phyloP scores from a whole-genome alignment of 2,113 vertebrate species.

The Leptobrachium ailaonicum region DNA sequence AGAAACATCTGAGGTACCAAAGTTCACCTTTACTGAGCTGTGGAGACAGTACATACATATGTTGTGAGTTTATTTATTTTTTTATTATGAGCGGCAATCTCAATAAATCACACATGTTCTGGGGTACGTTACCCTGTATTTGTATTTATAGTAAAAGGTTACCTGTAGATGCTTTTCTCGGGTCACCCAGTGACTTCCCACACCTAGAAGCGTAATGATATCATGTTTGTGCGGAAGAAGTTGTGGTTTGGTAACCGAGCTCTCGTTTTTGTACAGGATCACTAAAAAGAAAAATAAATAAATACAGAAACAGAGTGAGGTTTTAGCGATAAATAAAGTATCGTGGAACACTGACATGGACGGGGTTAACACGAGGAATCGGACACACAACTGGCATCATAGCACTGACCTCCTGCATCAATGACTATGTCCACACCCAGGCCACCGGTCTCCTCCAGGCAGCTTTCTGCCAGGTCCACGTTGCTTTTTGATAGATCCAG shows the following conservation, averaged over 20 bases:
- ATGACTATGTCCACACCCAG: constrained; percentile 88
- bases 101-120: no score
- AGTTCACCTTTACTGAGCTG: no score
- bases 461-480: constrained; percentile 76
- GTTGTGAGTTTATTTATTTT: no score
- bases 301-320: no score
- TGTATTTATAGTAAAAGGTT: constrained; percentile 10
- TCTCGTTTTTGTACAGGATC: constrained; percentile 71
- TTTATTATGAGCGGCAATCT: no score
- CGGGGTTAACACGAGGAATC: no score
- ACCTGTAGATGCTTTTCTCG: constrained; percentile 87
- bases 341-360: no score
- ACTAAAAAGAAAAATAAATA: constrained; percentile 63
- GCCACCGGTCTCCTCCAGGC: constrained; percentile 92
- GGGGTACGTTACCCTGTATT: no score
- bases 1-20: no score
- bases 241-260: constrained; percentile 59
- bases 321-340: no score
- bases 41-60: no score
- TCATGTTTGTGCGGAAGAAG: constrained; percentile 88
- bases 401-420: constrained; percentile 83
- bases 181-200: constrained; percentile 90
- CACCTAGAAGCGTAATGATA: constrained; percentile 83
- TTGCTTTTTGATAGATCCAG: constrained; percentile 75
- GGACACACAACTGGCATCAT: background rate